phyloP scores from a whole-genome alignment of 2,113 vertebrate species.

The Protomyctophum bolini region DNA sequence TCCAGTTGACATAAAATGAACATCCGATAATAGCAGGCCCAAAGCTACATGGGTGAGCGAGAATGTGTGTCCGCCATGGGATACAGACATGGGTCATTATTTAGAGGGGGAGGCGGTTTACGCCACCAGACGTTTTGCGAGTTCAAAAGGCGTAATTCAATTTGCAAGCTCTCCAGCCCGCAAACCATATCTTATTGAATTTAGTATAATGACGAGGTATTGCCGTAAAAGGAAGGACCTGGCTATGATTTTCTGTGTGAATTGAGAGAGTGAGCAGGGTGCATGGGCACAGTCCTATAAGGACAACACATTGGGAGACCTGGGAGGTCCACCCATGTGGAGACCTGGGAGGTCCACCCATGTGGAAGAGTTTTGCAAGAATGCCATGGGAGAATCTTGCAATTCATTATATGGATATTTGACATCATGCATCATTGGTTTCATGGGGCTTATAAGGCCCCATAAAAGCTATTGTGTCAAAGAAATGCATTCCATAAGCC shows the following conservation, averaged over 20 bases:
- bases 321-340: too few relatives aligned
- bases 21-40: conserved; percentile 18
- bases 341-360: too few relatives aligned
- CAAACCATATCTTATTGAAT: conserved; percentile 19
- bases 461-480: background rate
- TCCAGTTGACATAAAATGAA: conserved; percentile 29
- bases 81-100: conserved; percentile 40
- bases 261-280: background rate
- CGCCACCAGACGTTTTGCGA: conserved; percentile 37
- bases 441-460: background rate
- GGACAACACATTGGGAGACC: background rate
- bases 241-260: background rate
- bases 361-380: background rate
- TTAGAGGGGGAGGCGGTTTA: conserved; percentile 25
- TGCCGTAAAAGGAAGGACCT: background rate
- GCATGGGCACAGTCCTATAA: background rate
- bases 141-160: conserved; percentile 55
- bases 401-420: background rate
- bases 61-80: conserved; percentile 26
- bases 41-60: conserved; percentile 29
- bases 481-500: background rate
- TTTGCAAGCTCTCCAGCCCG: conserved; percentile 55
- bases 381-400: background rate
- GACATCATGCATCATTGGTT: background rate
- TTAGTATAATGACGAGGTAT: background rate